Base-by-base conservation (phyloP, 1,140 invertebrate species). In the Cotesia glomerata region DNA sequence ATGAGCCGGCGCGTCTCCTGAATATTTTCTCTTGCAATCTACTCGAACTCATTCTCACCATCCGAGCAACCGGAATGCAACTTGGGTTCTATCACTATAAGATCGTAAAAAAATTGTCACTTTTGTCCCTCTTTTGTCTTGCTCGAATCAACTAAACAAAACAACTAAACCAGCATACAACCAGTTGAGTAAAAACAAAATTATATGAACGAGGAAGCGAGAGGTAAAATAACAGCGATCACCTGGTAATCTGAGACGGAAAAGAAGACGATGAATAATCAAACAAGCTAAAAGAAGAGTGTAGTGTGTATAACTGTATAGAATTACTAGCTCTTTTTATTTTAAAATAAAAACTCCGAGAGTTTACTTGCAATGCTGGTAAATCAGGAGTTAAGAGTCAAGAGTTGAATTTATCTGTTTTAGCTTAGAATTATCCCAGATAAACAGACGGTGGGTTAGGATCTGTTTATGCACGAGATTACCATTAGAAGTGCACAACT, bases 1-100 rank as follows among this genome's bases (percentile, higher is more conserved):
- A 86, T 85, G 84, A 84, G 83, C 72, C 77, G 66, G 76, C 79
- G 79, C 84, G 80, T 73, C 83, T 82, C 82, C 73, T 71, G 77
- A 76, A 84, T 86, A 81, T 85, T 84, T 85, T 80, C 81, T 81
- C 80, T 70, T 74, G 74, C 75, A 74, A 69, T 73, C 80, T 82
- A 80, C 77, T 78, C 75, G 77, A 62, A 58, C 69, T 71, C 72
- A 69, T 74, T 74, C 72, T 76, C 75, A 72, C 72, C 66, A 45
- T 68, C 58, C n/a, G 49, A 61, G 59, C 18, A 35, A 64, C 58
- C 54, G 66, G 83, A 83, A 84, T 83, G 83, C 77, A 78, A 76
- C 77, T 74, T 74, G 67, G 74, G 71, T 67, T 11, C 78, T 80
- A 79, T 79, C 80, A 78, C 78, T 79, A 78, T 78, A 78, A 72